phyloP scores from a whole-genome alignment of 2,113 vertebrate species.

The Dicaeum eximium region DNA sequence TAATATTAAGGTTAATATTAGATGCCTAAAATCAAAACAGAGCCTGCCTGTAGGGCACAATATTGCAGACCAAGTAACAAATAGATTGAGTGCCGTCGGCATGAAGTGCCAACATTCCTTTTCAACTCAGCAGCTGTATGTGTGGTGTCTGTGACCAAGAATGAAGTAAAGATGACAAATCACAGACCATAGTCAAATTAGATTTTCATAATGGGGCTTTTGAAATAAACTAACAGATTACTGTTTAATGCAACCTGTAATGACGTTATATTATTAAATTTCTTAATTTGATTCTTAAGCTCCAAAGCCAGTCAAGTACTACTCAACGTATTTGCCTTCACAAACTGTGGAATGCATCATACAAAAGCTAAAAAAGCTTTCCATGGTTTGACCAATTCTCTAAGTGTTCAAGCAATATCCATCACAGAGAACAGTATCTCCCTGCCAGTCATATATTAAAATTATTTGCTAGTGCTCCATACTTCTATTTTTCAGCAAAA shows the following conservation, averaged over 20 bases:
- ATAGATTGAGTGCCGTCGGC: neutral
- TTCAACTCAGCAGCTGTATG: neutral
- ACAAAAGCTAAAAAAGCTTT: neutral
- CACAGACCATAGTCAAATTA: conserved; percentile 48
- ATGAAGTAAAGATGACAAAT: conserved; percentile 5
- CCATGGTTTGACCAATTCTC: neutral
- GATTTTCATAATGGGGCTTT: conserved; percentile 55
- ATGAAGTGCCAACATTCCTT: neutral
- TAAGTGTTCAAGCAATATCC: neutral
- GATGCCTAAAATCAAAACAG: neutral
- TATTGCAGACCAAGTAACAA: neutral
- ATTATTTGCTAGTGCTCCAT: neutral
- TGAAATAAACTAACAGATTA: conserved; percentile 59
- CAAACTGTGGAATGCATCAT: neutral
- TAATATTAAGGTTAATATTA: neutral
- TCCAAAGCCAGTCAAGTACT: conserved; percentile 17
- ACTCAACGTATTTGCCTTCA: neutral
- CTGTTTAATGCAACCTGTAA: conserved; percentile 54
- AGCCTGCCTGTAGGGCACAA: neutral
- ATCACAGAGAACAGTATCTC: neutral
- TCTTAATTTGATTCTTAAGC: conserved; percentile 60
- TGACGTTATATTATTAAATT: conserved; percentile 40
- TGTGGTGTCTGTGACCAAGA: neutral
- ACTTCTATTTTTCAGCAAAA: neutral
- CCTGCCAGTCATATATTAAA: neutral